phyloP scores from a whole-genome alignment of 2,888 invertebrate genomes.

The Didymodactylos carnosus region DNA sequence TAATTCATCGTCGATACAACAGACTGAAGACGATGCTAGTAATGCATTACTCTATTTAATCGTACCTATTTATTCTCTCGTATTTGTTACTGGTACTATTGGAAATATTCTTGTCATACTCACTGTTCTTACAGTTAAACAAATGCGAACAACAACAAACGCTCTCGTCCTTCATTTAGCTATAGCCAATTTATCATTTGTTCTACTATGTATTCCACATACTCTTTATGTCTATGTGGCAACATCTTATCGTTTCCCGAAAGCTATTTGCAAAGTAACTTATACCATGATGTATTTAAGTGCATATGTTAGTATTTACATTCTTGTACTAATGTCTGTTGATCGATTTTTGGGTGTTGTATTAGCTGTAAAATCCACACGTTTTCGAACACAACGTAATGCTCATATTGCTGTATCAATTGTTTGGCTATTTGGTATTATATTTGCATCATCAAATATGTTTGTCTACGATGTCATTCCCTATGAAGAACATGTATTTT shows the following conservation, averaged over 20 bases:
- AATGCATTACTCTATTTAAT: not conserved
- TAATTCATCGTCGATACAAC: not conserved
- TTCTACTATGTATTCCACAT: constrained; percentile 77
- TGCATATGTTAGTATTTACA: constrained; percentile 77
- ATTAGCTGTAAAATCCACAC: constrained; percentile 66
- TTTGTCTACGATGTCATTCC: constrained; percentile 18
- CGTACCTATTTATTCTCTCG: not conserved
- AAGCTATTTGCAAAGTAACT: constrained; percentile 66
- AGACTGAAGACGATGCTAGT: not conserved
- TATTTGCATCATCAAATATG: constrained; percentile 26
- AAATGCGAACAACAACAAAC: constrained; percentile 74
- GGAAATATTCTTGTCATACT: constrained; percentile 71
- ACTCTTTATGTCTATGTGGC: constrained; percentile 73
- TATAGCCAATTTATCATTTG: constrained; percentile 68
- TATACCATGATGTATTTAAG: constrained; percentile 77
- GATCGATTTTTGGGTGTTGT: constrained; percentile 77
- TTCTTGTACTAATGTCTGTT: constrained; percentile 72
- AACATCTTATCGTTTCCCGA: constrained; percentile 63
- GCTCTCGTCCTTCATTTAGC: constrained; percentile 71
- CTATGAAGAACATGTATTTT: not conserved
- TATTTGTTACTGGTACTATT: constrained; percentile 47
- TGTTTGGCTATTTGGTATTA: constrained; percentile 55
- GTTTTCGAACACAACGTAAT: constrained; percentile 54
- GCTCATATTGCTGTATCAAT: constrained; percentile 55
- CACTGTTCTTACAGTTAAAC: constrained; percentile 68